Base-by-base conservation (phyloP, 2,113 vertebrate genomes). In the Neolamprologus tretocephalus region DNA sequence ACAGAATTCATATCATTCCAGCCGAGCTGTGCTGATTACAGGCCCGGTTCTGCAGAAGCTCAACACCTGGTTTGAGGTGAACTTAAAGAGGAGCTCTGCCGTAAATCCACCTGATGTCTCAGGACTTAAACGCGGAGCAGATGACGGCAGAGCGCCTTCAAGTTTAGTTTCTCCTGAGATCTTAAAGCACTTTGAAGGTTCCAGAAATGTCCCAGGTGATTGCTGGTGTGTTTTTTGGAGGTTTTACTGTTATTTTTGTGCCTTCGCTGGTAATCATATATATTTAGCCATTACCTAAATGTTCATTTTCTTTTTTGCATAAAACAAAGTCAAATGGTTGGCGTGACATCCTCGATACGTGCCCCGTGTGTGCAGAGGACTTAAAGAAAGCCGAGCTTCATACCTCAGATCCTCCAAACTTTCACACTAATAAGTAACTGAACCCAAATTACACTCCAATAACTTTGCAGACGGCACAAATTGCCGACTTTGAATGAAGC, bases 11-110 rank as follows among this genome's bases (percentile, higher is more conserved):
- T 2, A 31, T 86, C 45, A 81, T 90, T 90, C 84, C 85, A 47
- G 40, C 10, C 2, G 75, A 78, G 63, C 61, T 11, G 8, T 3
- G 51, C 86, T 84, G 89, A 92, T 89, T 89, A 90, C 81, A 90
- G 89, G 51, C 81, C 28, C 1, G 28, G 82, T 78, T n/a, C 55
- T n/a, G 40, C 33, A 9, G 10, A 81, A 11, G 51, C 13, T 8
- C 8, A 53, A 87, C 92, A 91, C 88, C 92, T 91, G 90, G 88
- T 85, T 66, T 68, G 79, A 90, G 84, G 79, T 83, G 71, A 79
- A 87, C 88, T 91, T 86, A 61, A 88, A 87, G 80, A 82, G 86
- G 71, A 80, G 81, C 79, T 58, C 68, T 5, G 84, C 75, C 26
- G 58, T 75, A 53, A 45, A 85, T 81, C 87, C 84, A 79, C 28